These are phyloP conservation scores for Trichogramma evanescens DNA, from an alignment of 2,888 invertebrate genomes.

Conservation along the genomic window DNA sequence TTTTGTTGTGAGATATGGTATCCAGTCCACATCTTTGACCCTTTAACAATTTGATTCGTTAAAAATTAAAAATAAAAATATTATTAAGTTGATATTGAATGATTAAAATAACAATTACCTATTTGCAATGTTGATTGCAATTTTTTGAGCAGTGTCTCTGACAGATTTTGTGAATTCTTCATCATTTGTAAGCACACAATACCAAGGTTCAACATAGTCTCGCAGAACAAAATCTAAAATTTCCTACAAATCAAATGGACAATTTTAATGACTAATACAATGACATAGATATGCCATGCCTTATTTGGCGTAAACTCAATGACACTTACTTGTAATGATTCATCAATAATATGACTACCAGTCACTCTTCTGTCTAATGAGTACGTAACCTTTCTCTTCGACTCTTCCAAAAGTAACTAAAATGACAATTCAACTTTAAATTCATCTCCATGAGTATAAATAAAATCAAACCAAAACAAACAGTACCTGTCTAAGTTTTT, in stretches of 20 bases:
- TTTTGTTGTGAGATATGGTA: slow-evolving; percentile 76
- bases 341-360: slow-evolving; percentile 79
- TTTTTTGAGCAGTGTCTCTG: slow-evolving; percentile 62
- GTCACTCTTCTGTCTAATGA: slow-evolving; percentile 62
- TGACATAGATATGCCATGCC: neutral
- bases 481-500: slow-evolving; percentile 39
- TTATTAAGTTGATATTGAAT: neutral
- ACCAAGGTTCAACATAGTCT: slow-evolving; percentile 77
- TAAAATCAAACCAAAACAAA: neutral
- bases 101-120: slow-evolving; percentile 41
- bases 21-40: slow-evolving; percentile 84
- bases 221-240: slow-evolving; percentile 73
- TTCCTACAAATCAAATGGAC: slow-evolving; percentile 47
- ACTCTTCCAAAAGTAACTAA: slow-evolving; percentile 21
- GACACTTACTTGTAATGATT: slow-evolving; percentile 61
- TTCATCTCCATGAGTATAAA: neutral
- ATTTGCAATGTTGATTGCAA: slow-evolving; percentile 59
- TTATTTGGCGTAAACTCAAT: neutral
- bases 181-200: slow-evolving; percentile 61
- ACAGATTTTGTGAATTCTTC: slow-evolving; percentile 68
- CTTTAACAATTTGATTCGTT: slow-evolving; percentile 32
- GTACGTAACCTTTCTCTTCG: slow-evolving; percentile 39
- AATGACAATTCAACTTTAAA: neutral
- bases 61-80: neutral
- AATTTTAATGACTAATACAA: slow-evolving; percentile 1